phyloP scores from a whole-genome alignment of 2,113 vertebrate genomes.

The Neodon shergylaensis region DNA sequence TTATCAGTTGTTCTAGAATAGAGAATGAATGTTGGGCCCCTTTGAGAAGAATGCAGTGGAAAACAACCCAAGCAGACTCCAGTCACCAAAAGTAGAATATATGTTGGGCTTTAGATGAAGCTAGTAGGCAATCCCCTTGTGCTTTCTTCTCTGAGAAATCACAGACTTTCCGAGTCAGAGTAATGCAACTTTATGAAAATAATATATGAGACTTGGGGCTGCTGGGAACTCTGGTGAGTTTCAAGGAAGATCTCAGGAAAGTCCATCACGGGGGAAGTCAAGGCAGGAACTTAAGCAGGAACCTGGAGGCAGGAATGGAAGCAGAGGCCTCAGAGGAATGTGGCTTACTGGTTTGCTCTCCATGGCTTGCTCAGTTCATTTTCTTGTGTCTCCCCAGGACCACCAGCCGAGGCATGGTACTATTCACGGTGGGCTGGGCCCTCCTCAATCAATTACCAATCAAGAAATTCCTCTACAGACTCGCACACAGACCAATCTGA shows the following conservation, averaged over 20 bases:
- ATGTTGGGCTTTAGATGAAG: constrained; percentile 4
- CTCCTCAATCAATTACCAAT: neutral
- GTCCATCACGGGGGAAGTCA: neutral
- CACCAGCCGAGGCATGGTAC: neutral
- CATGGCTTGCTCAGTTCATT: too few species aligned
- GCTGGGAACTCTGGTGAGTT: neutral
- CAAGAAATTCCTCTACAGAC: neutral
- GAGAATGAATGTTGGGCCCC: constrained; percentile 39
- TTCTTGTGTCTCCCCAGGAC: neutral
- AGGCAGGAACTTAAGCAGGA: neutral
- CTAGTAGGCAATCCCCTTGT: constrained; percentile 42
- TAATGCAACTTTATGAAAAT: neutral
- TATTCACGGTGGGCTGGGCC: neutral
- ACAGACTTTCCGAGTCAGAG: neutral
- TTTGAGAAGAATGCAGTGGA: constrained; percentile 65
- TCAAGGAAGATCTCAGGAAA: neutral
- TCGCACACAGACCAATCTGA: neutral
- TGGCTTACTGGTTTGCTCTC: neutral
- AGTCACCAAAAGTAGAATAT: constrained; percentile 36
- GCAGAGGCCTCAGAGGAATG: neutral
- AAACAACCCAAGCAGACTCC: constrained; percentile 73
- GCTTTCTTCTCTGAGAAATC: neutral
- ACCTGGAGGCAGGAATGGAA: neutral
- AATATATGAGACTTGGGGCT: neutral
- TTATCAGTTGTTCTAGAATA: constrained; percentile 68